Conservation (phyloP, 1,140 invertebrate genomes). For the Mercenaria mercenaria region DNA sequence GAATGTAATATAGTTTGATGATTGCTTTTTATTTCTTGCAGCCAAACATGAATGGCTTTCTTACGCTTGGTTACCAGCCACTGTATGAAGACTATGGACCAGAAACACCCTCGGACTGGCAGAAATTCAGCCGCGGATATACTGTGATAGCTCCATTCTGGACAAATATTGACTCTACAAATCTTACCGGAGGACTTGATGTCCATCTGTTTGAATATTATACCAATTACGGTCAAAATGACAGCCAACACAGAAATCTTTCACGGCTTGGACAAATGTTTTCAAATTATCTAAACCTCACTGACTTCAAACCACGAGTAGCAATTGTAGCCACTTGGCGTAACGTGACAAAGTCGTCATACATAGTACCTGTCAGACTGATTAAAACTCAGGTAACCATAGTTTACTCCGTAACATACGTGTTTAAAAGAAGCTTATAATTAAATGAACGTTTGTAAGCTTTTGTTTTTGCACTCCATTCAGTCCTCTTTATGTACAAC, state of each 20-base stretch:
- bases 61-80: neutral
- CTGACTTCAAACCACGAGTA: neutral
- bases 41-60: slow-evolving; percentile 19
- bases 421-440: too few species aligned
- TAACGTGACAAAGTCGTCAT: slow-evolving; percentile 11
- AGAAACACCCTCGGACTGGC: neutral
- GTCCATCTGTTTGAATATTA: neutral
- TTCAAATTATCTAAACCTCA: neutral
- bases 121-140: neutral
- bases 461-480: too few species aligned
- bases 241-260: neutral
- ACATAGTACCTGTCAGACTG: neutral
- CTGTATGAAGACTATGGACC: slow-evolving; percentile 25
- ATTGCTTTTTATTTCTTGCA: neutral
- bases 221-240: neutral
- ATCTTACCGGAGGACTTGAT: slow-evolving; percentile 20
- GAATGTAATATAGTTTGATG: too few species aligned
- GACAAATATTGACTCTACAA: slow-evolving; percentile 8
- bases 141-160: slow-evolving; percentile 36
- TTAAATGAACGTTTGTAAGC: too few species aligned
- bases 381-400: neutral
- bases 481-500: too few species aligned
- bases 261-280: neutral
- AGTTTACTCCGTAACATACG: too few species aligned
- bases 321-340: slow-evolving; percentile 12